These are phyloP conservation scores for Aelia acuminata DNA, from an alignment of 2,888 invertebrate genomes.

Conservation along the genomic window DNA sequence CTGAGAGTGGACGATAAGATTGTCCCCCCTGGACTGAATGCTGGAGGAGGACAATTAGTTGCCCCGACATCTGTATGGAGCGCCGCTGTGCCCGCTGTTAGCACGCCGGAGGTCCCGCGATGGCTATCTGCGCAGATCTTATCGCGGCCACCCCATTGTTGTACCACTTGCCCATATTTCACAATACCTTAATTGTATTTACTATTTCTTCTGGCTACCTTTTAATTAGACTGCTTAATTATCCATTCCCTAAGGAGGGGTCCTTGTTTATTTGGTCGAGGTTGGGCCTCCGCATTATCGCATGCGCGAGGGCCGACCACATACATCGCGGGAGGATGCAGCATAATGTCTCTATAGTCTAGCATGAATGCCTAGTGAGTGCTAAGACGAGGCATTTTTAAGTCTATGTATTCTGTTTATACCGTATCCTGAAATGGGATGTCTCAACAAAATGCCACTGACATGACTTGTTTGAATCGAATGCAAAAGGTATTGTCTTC, in stretches of 20 bases:
- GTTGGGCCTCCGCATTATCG: not conserved
- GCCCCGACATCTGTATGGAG: slow-evolving; percentile 13
- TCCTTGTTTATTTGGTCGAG: not conserved
- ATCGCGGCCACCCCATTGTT: not conserved
- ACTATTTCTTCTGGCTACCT: slow-evolving; percentile 54
- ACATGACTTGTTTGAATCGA: too few species aligned
- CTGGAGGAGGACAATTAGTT: not conserved
- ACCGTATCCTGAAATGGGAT: too few species aligned
- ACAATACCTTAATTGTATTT: slow-evolving; percentile 56
- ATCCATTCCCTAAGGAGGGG: slow-evolving; percentile 31
- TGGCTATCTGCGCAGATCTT: not conserved
- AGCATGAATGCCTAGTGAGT: not conserved
- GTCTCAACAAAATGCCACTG: too few species aligned
- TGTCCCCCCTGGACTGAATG: not conserved
- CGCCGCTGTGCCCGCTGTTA: not conserved
- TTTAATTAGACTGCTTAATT: slow-evolving; percentile 48
- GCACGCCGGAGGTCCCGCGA: slow-evolving; percentile 15
- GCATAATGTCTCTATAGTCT: not conserved
- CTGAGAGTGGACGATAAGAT: slow-evolving; percentile 26
- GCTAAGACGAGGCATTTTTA: not conserved
- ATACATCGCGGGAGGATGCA: not conserved
- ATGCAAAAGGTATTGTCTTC: too few species aligned
- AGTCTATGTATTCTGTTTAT: too few species aligned
- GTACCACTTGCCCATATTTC: slow-evolving; percentile 30
- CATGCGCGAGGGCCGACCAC: not conserved